Evolutionary conservation across 2,113 vertebrate species (phyloP).

Genomic region (Martes martes): DNA sequence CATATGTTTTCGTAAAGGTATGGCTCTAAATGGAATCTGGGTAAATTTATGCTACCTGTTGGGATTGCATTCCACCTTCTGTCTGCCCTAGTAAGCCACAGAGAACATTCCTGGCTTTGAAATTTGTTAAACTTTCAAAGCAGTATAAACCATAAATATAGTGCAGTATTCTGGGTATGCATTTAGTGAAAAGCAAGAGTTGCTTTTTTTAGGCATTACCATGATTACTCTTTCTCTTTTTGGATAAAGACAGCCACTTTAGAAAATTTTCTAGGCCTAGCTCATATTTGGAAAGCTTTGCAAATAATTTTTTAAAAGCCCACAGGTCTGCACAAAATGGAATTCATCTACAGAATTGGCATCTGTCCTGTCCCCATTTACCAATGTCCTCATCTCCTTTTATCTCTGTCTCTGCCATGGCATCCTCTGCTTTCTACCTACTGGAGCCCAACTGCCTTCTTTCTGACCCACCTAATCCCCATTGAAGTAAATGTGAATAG

Average conservation of each 20-base stretch:
- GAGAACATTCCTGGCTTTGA: neutral
- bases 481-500: neutral
- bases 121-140: conserved; percentile 35
- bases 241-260: conserved; percentile 52
- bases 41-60: neutral
- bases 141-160: conserved; percentile 50
- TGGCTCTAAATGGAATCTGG: neutral
- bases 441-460: neutral
- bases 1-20: neutral
- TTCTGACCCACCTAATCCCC: neutral
- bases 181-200: conserved; percentile 37
- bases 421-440: neutral
- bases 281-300: conserved; percentile 61
- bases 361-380: conserved; percentile 21
- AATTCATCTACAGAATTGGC: conserved; percentile 54
- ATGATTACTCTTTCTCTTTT: conserved; percentile 49
- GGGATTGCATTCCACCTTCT: neutral
- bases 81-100: conserved; percentile 8
- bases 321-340: conserved; percentile 44
- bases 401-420: neutral
- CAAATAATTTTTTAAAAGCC: conserved; percentile 46
- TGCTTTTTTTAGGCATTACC: conserved; percentile 52
- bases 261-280: conserved; percentile 43
- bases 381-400: conserved; percentile 11
- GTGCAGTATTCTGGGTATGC: conserved; percentile 17